These are phyloP conservation scores for Xerus inauris DNA, from an alignment of 2,113 vertebrate genomes.

Conservation along the genomic window DNA sequence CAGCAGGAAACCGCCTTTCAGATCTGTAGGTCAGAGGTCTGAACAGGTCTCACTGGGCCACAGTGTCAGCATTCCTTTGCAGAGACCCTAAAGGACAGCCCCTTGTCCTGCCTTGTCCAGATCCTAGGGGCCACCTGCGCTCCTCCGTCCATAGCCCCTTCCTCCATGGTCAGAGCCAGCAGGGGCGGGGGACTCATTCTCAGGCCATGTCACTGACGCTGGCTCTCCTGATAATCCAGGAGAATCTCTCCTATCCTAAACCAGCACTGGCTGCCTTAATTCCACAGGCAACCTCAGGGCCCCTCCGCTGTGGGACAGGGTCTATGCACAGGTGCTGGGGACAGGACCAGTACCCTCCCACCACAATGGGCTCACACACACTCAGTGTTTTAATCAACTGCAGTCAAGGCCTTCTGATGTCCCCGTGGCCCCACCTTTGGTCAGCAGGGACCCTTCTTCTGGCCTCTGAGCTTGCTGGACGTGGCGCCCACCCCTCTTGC, in stretches of 20 bases:
- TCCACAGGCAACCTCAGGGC: neutral
- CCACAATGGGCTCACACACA: neutral
- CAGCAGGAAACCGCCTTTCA: neutral
- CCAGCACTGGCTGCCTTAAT: neutral
- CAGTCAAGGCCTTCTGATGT: neutral
- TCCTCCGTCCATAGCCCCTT: neutral
- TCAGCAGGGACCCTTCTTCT: neutral
- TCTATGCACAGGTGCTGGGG: neutral
- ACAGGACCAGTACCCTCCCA: neutral
- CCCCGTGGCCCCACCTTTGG: no score
- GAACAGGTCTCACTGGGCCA: neutral
- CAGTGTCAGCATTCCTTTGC: neutral
- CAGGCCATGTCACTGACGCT: accelerated
- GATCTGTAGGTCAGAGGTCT: neutral
- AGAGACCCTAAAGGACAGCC: neutral
- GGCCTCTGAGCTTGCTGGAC: neutral
- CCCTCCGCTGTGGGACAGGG: neutral
- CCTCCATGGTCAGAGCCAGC: neutral
- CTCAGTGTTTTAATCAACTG: neutral
- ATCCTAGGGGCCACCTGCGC: neutral
- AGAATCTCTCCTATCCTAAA: neutral
- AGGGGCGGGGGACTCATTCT: neutral
- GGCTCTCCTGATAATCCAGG: neutral
- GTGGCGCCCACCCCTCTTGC: accelerated
- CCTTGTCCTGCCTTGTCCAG: neutral